Evolutionary conservation across 2,888 invertebrate genomes (phyloP).

Genomic region (Cantharis flavilabris): DNA sequence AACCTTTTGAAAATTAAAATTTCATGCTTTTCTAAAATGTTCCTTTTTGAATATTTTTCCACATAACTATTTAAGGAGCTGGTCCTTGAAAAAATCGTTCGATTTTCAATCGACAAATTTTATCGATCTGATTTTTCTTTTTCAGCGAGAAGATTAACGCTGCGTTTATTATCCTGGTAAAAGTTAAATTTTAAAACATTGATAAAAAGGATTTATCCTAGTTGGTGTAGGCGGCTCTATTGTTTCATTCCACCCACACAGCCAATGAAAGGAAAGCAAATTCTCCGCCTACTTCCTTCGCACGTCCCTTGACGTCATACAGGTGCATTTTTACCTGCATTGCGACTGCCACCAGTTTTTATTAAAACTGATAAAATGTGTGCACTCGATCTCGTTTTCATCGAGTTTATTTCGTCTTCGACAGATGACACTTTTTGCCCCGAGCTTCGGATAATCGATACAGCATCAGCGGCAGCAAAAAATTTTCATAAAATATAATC

Average conservation of each 20-base stretch:
- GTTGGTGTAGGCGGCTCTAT: slow-evolving; percentile 36
- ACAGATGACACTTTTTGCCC: background rate
- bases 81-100: background rate
- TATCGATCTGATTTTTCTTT: background rate
- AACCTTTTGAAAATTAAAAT: background rate
- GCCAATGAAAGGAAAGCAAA: slow-evolving; percentile 42
- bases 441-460: background rate
- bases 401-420: slow-evolving; percentile 2
- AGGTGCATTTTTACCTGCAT: slow-evolving; percentile 44
- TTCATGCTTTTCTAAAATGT: background rate
- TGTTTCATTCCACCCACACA: slow-evolving; percentile 46
- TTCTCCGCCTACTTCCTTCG: slow-evolving; percentile 43
- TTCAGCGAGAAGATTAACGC: background rate
- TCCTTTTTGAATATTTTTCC: background rate
- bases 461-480: background rate
- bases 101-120: background rate
- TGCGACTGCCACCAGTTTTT: slow-evolving; percentile 30
- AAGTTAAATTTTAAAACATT: slow-evolving; percentile 5
- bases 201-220: slow-evolving; percentile 17
- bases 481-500: background rate
- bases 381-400: slow-evolving; percentile 17
- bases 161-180: background rate
- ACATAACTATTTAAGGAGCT: background rate
- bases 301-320: slow-evolving; percentile 45
- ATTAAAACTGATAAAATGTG: slow-evolving; percentile 16